phyloP scores from a whole-genome alignment of 2,888 invertebrate genomes.

The Timema podura region DNA sequence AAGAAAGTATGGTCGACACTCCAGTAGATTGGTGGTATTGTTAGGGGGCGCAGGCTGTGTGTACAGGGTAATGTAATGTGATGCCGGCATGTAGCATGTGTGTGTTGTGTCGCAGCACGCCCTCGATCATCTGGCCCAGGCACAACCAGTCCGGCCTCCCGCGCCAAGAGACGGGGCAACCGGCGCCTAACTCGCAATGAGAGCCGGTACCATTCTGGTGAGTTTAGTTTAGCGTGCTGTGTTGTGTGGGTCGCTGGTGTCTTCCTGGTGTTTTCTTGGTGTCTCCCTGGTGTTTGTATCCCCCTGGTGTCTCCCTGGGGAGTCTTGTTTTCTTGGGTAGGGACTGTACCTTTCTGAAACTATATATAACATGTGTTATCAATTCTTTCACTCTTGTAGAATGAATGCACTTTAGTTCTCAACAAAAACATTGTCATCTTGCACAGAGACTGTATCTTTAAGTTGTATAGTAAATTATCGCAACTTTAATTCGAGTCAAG shows the following conservation, averaged over 20 bases:
- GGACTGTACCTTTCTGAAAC: too few species aligned
- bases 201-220: conserved; percentile 94
- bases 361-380: too few species aligned
- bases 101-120: conserved; percentile 20
- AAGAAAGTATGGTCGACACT: too few species aligned
- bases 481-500: too few species aligned
- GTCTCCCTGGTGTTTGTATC: conserved; percentile 21
- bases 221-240: conserved; percentile 44
- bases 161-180: conserved; percentile 72
- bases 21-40: too few species aligned
- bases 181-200: conserved; percentile 89
- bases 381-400: too few species aligned
- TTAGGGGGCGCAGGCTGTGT: background rate
- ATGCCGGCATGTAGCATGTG: conserved; percentile 22
- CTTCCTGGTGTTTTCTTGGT: conserved; percentile 15
- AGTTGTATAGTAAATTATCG: too few species aligned
- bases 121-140: conserved; percentile 23
- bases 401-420: too few species aligned
- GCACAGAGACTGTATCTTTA: too few species aligned
- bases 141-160: conserved; percentile 45
- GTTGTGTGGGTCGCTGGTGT: conserved; percentile 17
- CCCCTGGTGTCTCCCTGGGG: too few species aligned
- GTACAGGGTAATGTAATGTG: background rate
- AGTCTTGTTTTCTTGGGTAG: too few species aligned
- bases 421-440: too few species aligned